phyloP scores from a whole-genome alignment of 2,888 invertebrate genomes.

The Campaea margaritaria region DNA sequence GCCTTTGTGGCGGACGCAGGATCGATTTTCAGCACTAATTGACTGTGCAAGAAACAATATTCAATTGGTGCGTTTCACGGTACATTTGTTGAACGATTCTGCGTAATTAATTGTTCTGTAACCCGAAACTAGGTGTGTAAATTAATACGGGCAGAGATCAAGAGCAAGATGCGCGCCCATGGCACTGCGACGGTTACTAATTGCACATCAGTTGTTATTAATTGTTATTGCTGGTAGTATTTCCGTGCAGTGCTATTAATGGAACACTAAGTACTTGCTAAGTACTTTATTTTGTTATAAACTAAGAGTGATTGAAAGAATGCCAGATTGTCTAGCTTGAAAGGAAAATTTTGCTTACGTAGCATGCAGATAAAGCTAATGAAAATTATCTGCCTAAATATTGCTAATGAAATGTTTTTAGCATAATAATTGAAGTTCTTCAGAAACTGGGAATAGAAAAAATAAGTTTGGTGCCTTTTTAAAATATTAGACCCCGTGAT shows the following conservation, averaged over 20 bases:
- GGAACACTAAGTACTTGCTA: not conserved
- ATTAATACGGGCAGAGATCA: constrained; percentile 37
- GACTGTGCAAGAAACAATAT: constrained; percentile 40
- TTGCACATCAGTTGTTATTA: constrained; percentile 24
- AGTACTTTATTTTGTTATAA: too few relatives aligned
- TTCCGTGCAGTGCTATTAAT: constrained; percentile 26
- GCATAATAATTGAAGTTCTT: too few relatives aligned
- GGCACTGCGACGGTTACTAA: constrained; percentile 24
- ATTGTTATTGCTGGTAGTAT: constrained; percentile 24
- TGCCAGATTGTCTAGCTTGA: too few relatives aligned
- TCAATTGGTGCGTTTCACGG: constrained; percentile 41
- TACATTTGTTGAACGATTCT: constrained; percentile 38
- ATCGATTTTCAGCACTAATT: constrained; percentile 44
- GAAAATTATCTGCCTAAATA: too few relatives aligned
- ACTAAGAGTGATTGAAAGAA: too few relatives aligned
- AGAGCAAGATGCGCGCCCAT: constrained; percentile 29
- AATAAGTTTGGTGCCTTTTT: not conserved
- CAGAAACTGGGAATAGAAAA: too few relatives aligned
- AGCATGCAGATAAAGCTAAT: too few relatives aligned
- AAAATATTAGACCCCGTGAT: not conserved
- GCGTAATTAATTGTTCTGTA: constrained; percentile 42
- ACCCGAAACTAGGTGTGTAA: constrained; percentile 42
- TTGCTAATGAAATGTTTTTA: too few relatives aligned
- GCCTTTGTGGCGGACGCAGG: constrained; percentile 26
- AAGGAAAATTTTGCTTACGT: too few relatives aligned